Evolutionary conservation across 2,888 invertebrate genomes (phyloP), one percentile per base, ranked within the genome.

Genomic region (Entomobrya proxima): DNA sequence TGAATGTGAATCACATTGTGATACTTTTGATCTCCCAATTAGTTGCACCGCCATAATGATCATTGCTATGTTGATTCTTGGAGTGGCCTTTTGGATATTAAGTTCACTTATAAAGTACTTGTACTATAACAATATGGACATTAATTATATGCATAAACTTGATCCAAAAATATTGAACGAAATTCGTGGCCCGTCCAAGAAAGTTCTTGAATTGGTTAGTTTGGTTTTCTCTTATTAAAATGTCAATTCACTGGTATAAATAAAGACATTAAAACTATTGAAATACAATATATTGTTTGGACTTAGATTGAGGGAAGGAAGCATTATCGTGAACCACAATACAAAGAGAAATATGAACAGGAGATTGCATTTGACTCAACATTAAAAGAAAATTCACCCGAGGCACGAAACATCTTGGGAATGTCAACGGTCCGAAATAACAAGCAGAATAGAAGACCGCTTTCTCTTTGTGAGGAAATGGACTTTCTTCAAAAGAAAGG

Each of bases 91-190:
- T 15, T 79, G 78, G 78, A 50, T 50, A 15, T 2, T 79, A 0
- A 18, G 47, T 1, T 30, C 37, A 11, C 15, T n/a, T 15, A 11
- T 67, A 40, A 79, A 79, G 15, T 79, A 79, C 15, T 79, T 64
- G 78, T 79, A 79, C 24, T 67, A 13, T 18, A 35, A 37, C n/a
- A 79, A 32, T 67, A 67, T 40, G 32, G 47, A 79, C 5, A 67
- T 67, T n/a, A 47, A 79, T 2, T 79, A 79, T 64, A 50, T 67
- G 2, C 15, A 79, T 50, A 79, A 79, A 67, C 40, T 81, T 0
- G 81, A 72, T 32, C 44, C 52, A 0, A 72, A 72, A 32, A 18
- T 72, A 21, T 30, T 81, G 13, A 58, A 81, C 40, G 72, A 72
- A 21, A 24, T 81, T 69, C 80, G 72, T 18, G n/a, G 40, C 24